phyloP scores from a whole-genome alignment of 2,797 vertebrate species.

The Tragelaphus eurycerus region DNA sequence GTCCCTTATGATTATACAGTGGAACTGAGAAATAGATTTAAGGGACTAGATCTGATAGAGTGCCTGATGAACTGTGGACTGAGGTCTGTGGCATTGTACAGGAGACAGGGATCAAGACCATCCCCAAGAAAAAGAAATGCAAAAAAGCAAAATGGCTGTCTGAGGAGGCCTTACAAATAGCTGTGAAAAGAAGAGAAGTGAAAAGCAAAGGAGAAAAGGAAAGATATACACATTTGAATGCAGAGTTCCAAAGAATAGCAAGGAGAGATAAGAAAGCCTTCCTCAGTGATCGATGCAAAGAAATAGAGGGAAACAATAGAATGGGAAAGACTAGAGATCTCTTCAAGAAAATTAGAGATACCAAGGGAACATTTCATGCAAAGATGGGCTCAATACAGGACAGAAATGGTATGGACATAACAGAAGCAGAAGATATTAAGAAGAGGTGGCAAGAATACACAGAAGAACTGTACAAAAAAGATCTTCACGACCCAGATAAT shows the following conservation, averaged over 20 bases:
- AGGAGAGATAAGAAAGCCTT: not conserved
- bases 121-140: not conserved
- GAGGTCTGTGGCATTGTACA: not conserved
- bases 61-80: fast-evolving
- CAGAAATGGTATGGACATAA: too few relatives aligned
- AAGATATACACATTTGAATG: not conserved
- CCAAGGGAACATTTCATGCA: too few relatives aligned
- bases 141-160: not conserved
- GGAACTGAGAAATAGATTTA: not conserved
- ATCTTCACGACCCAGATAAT: fast-evolving
- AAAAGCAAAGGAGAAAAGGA: not conserved
- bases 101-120: not conserved
- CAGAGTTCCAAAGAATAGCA: not conserved
- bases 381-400: too few relatives aligned
- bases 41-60: not conserved
- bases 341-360: not conserved
- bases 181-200: not conserved
- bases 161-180: not conserved
- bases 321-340: not conserved
- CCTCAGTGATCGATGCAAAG: not conserved
- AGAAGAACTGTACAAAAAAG: too few relatives aligned
- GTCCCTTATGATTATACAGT: not conserved
- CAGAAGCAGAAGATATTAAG: too few relatives aligned
- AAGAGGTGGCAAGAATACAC: too few relatives aligned
- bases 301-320: not conserved